Base-by-base conservation (phyloP, 2,888 invertebrate genomes). In the Ectropis crepuscularia region DNA sequence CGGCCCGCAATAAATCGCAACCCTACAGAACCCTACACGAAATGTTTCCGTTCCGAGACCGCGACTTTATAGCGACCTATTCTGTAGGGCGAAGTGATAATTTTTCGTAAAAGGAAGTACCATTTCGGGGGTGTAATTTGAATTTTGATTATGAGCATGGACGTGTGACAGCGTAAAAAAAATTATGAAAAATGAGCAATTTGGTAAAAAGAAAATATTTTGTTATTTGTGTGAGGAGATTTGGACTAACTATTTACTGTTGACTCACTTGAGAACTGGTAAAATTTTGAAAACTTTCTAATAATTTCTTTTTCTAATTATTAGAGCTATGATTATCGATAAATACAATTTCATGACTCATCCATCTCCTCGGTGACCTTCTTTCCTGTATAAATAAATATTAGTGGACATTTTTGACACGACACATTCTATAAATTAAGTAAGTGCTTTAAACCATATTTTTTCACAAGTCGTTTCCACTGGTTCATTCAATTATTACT, bases 1-100 rank as follows among this genome's bases (percentile, higher is more conserved):
- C 71, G 79, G 81, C 83, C 85, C 81, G 87, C 88, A 86, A 91
- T 92, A 92, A 92, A 92, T 92, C 89, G 92, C 92, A 89, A 91
- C 88, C 89, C 88, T 81, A 86, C 83, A 75, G 75, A 89, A 90
- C 87, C 89, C 88, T 81, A 86, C 84, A 75, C 78, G 77, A 69
- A 83, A 84, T 80, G 85, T 87, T 90, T 91, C 92, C 91, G 90
- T 80, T 79, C 76, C 59, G 55, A 63, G 64, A 64, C 57, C 61
- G 61, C 63, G 66, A 68, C 57, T 65, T 59, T 65, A 64, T 61
- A 59, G 64, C 59, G 53, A 67, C 46, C 62, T 60, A 63, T 68
- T 63, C 66, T 59, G 61, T 57, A 65, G 61, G 66, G 46, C 54
- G 28, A 38, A 54, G 58, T 54, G 61, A 68, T 70, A 69, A 71